Evolutionary conservation across 2,113 vertebrate genomes (phyloP).

Genomic region (Tachuris rubrigastra): DNA sequence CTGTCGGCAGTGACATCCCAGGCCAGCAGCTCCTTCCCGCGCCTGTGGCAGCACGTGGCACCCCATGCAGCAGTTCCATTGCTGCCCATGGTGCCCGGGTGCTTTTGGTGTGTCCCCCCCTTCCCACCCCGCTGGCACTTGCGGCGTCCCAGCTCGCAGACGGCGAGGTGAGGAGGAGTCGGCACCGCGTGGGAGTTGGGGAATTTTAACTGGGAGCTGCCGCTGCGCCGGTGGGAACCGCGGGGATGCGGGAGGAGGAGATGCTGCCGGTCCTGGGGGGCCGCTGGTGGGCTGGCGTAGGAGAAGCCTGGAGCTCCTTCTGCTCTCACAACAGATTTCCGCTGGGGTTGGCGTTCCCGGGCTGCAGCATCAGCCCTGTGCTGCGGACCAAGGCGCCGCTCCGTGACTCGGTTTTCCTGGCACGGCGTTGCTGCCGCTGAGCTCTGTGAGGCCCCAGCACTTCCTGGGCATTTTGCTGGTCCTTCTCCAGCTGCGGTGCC

Average conservation of each 20-base stretch:
- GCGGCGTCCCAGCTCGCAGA: neutral
- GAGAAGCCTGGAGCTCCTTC: neutral
- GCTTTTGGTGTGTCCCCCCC: neutral
- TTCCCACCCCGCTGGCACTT: neutral
- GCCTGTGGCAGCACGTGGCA: neutral
- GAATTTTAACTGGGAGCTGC: neutral
- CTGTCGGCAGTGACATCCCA: neutral
- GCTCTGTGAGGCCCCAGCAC: neutral
- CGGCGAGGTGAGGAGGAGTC: neutral
- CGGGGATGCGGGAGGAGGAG: neutral
- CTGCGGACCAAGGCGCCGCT: neutral
- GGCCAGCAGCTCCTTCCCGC: neutral
- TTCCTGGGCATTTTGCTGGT: neutral
- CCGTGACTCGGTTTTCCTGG: neutral
- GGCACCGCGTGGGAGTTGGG: neutral
- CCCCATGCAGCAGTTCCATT: neutral
- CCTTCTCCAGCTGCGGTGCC: neutral
- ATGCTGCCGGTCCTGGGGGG: neutral
- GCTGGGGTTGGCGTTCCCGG: neutral
- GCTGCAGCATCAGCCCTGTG: neutral
- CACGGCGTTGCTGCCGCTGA: rapidly evolving
- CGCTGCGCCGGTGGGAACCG: neutral
- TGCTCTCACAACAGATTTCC: neutral
- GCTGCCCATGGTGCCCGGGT: neutral
- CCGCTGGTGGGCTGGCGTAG: rapidly evolving